Percentiles rank a stretch among this genome's conserved stretches.
These are phyloP conservation scores for Neelides sp. DNA, from an alignment of 1,140 invertebrate species.

Conservation along the genomic window DNA sequence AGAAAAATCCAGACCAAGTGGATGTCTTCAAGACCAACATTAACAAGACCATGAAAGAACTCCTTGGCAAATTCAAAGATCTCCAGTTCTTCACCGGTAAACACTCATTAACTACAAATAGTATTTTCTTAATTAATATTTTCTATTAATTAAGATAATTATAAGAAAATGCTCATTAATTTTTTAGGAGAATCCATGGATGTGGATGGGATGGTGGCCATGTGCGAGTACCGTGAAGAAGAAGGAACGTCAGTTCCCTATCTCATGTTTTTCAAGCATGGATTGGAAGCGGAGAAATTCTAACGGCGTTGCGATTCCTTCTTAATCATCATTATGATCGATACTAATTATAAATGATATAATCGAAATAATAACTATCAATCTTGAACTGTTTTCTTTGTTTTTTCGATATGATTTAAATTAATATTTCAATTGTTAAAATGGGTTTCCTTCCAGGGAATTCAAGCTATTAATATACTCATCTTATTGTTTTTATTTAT, in stretches of 20 bases:
- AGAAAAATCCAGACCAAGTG: constrained; percentile 65
- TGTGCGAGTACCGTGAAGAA: constrained; percentile 84
- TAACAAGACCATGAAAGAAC: constrained; percentile 90
- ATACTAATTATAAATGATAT: too few relatives aligned
- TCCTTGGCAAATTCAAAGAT: constrained; percentile 80
- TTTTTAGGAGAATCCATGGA: constrained; percentile 78
- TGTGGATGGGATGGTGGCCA: constrained; percentile 79
- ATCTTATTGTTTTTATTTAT: too few relatives aligned
- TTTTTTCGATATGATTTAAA: too few relatives aligned
- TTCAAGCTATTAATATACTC: too few relatives aligned
- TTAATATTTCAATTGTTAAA: too few relatives aligned
- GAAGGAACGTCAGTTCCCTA: constrained; percentile 66
- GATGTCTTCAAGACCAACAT: constrained; percentile 81
- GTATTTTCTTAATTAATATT: neutral
- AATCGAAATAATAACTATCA: too few relatives aligned
- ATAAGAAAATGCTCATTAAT: constrained; percentile 15
- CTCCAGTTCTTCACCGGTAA: constrained; percentile 77
- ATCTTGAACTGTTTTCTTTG: too few relatives aligned
- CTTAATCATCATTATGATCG: neutral
- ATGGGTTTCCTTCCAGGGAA: too few relatives aligned
- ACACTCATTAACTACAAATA: constrained; percentile 9
- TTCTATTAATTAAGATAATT: neutral
- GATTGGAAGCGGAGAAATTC: constrained; percentile 85
- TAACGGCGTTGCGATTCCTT: constrained; percentile 38
- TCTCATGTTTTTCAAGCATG: constrained; percentile 92